Base-by-base conservation (phyloP, 2,888 invertebrate species). In the Helobdella robusta region DNA sequence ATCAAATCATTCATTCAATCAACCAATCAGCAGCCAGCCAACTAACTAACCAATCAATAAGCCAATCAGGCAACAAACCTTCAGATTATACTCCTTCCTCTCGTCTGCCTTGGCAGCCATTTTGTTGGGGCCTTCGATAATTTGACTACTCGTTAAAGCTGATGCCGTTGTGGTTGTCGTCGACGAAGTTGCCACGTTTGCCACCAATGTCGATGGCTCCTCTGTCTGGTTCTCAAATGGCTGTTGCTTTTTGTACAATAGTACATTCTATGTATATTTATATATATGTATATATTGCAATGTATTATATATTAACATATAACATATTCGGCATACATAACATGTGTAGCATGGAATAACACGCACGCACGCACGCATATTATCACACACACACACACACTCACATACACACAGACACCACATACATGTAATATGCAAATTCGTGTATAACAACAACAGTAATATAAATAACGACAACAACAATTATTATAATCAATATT, bases 1-100 rank as follows among this genome's bases (percentile, higher is more conserved):
- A n/a, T n/a, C n/a, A n/a, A n/a, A n/a, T n/a, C n/a, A n/a, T n/a
- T n/a, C n/a, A n/a, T n/a, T n/a, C n/a, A n/a, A n/a, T n/a, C n/a
- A n/a, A n/a, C n/a, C n/a, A n/a, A n/a, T n/a, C n/a, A n/a, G n/a
- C n/a, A n/a, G n/a, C n/a, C n/a, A n/a, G n/a, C n/a, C n/a, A n/a
- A n/a, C n/a, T n/a, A n/a, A n/a, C n/a, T n/a, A n/a, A n/a, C 2
- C 28, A 18, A 44, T 11, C 34, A 44, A 35, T 32, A 44, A 25
- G 8, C 25, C 6, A 28, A 25, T 28, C 6, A 6, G 15, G n/a
- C 58, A n/a, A 28, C 58, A 58, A 40, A 97, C 93, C 44, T 90
- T 89, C 66, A 94, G 86, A 77, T 95, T 92, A 81, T 95, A 95
- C 66, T 84, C 85, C 73, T 85, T 86, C 46, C 86, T 80, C 65